Conservation (phyloP, 1,140 invertebrate genomes). For the Bombus balteatus region DNA sequence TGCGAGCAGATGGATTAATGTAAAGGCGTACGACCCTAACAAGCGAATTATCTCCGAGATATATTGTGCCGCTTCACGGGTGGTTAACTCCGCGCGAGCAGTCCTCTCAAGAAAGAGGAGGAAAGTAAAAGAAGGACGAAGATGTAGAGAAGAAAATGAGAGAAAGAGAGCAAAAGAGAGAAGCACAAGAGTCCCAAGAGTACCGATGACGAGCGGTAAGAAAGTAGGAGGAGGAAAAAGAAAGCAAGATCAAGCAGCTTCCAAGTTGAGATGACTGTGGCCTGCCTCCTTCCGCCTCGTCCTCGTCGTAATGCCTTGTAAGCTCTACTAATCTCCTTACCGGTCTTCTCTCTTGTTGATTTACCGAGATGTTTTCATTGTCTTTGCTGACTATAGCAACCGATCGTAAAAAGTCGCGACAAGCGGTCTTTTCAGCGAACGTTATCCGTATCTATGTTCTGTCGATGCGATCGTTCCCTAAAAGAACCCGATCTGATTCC, state of each 20-base stretch:
- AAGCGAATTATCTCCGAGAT: constrained; percentile 77
- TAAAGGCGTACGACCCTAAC: constrained; percentile 71
- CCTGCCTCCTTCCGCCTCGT: constrained; percentile 58
- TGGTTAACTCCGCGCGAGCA: constrained; percentile 73
- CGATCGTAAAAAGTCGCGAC: constrained; percentile 62
- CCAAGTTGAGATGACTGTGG: constrained; percentile 63
- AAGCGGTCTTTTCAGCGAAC: constrained; percentile 16
- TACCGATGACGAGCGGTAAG: neutral
- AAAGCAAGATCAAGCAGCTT: constrained; percentile 59
- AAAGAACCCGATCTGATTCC: constrained; percentile 46
- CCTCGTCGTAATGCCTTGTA: constrained; percentile 72
- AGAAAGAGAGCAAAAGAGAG: constrained; percentile 36
- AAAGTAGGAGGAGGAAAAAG: constrained; percentile 36
- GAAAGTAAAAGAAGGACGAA: neutral
- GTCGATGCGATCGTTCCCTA: constrained; percentile 23
- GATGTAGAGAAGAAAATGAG: constrained; percentile 14
- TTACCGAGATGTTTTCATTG: constrained; percentile 80
- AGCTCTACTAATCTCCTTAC: constrained; percentile 77
- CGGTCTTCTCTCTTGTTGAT: constrained; percentile 73
- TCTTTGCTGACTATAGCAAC: constrained; percentile 68
- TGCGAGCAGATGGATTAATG: constrained; percentile 70
- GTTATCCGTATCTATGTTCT: constrained; percentile 43
- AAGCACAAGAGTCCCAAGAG: constrained; percentile 13
- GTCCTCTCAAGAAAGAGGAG: constrained; percentile 32
- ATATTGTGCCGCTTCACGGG: constrained; percentile 77